Base-by-base conservation (phyloP, 2,113 vertebrate genomes). In the Carlito syrichta region DNA sequence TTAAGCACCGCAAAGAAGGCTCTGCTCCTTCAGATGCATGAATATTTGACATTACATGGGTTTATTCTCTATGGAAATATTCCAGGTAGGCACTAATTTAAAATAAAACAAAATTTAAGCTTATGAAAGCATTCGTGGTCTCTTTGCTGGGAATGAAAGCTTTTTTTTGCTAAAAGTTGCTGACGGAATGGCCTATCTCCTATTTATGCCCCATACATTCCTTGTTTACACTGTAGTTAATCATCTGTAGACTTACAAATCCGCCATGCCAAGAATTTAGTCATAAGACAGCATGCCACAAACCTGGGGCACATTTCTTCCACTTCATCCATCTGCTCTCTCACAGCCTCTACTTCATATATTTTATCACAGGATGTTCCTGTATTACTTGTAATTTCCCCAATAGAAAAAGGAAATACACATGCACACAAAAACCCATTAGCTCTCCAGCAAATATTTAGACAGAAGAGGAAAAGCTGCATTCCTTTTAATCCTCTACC, bases 401-500 rank as follows among this genome's bases (percentile, higher is more conserved):
- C 77, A 40, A 76, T 0, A 96, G 87, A 85, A 77, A 71, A 90
- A 90, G 88, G 81, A 96, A 92, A 92, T 19, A 16, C 19, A 71
- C 23, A 66, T 11, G 27, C 69, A 76, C 83, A 90, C 63, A 73
- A 73, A 93, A 95, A 58, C 62, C 92, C 13, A 71, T 68, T 68
- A 71, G 73, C 74, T 74, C 58, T 86, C 71, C 85, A 89, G 81
- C 58, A 94, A 88, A 60, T 82, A 95, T 78, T 96, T 86, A 94
- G 13, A 76, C 71, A 96, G 45, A 30, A 56, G 38, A 84, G 27
- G 30, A 73, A 78, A 86, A 71, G 87, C 40, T 43, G n/a, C 45
- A n/a, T 17, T 50, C 73, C 63, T 60, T 87, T 23, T 92, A 45
- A 94, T 60, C 81, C 85, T 69, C 43, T 45, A 50, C 73, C 95